A percentile compares a stretch with the other conserved stretches of the same genome.
Evolutionary conservation across 1,140 invertebrate genomes (phyloP).

Genomic region (Phymastichus coffea): DNA sequence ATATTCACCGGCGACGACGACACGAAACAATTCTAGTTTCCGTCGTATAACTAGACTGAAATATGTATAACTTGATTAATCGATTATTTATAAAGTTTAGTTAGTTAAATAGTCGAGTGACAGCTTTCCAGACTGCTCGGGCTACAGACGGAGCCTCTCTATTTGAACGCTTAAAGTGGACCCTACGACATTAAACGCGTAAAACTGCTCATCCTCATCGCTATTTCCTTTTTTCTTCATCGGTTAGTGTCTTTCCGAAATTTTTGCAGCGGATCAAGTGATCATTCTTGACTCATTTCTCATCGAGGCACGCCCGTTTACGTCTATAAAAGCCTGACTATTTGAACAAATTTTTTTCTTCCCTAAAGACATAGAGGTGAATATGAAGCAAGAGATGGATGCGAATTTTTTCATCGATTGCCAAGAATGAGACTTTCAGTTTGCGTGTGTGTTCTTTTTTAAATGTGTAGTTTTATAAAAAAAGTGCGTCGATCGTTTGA

Average conservation of each 20-base stretch:
- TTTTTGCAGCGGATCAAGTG: too few species aligned
- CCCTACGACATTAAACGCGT: conserved; percentile 27
- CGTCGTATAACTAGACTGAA: conserved; percentile 38
- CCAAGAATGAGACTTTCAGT: too few species aligned
- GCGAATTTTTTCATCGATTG: too few species aligned
- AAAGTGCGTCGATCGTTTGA: too few species aligned
- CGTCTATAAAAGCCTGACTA: conserved; percentile 20
- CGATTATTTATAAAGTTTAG: conserved; percentile 39
- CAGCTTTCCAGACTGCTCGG: conserved; percentile 27
- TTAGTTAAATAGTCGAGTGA: conserved; percentile 36
- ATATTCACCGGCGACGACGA: too few species aligned
- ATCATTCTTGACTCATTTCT: background rate
- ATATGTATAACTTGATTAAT: conserved; percentile 38
- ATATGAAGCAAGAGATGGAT: too few species aligned
- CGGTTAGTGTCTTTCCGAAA: background rate
- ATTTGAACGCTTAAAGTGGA: conserved; percentile 25
- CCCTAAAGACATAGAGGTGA: background rate
- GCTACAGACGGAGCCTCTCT: conserved; percentile 30
- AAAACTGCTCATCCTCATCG: conserved; percentile 20
- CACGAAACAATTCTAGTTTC: conserved; percentile 38
- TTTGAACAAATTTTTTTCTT: background rate
- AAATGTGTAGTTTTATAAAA: too few species aligned
- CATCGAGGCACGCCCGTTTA: background rate
- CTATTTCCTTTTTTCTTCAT: conserved; percentile 3
- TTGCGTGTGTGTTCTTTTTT: too few species aligned